A percentile compares a stretch with the other conserved stretches of the same genome.
phyloP scores from a whole-genome alignment of 2,797 vertebrate genomes.

The Buphagus erythrorhynchus region DNA sequence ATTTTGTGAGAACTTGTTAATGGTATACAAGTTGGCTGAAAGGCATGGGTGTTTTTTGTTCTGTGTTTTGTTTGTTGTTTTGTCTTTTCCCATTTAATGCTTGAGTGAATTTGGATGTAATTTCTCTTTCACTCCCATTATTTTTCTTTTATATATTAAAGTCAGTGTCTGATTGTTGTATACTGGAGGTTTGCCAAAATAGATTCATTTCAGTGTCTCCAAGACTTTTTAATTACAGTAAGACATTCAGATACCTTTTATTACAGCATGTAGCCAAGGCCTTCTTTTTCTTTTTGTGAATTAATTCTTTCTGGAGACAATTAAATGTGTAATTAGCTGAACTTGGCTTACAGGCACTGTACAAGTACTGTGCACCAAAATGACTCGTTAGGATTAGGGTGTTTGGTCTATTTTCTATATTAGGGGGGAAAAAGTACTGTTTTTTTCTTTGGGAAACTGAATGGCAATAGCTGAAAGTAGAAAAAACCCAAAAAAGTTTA shows the following conservation, averaged over 20 bases:
- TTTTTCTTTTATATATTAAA: not conserved
- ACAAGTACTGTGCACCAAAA: not conserved
- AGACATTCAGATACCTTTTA: not conserved
- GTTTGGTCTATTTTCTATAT: not conserved
- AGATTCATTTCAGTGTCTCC: not conserved
- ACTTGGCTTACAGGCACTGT: not conserved
- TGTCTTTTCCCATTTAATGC: not conserved
- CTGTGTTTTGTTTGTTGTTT: not conserved
- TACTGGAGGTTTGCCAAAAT: not conserved
- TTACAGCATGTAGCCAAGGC: not conserved
- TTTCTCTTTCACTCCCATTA: not conserved
- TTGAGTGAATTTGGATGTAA: not conserved
- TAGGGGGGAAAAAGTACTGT: not conserved
- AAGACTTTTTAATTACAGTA: not conserved
- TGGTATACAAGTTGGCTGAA: not conserved
- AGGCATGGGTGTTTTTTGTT: accelerated
- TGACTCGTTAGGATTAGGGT: not conserved
- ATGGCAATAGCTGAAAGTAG: not conserved
- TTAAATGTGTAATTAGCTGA: not conserved
- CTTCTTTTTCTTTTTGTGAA: not conserved
- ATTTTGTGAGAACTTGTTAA: not conserved
- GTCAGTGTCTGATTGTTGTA: not conserved
- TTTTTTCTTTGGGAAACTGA: not conserved
- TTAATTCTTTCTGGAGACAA: not conserved
- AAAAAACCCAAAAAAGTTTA: not conserved